Evolutionary conservation across 2,113 vertebrate genomes (phyloP), one percentile per base, ranked within the genome.

Genomic region (Neodon shergylaensis): DNA sequence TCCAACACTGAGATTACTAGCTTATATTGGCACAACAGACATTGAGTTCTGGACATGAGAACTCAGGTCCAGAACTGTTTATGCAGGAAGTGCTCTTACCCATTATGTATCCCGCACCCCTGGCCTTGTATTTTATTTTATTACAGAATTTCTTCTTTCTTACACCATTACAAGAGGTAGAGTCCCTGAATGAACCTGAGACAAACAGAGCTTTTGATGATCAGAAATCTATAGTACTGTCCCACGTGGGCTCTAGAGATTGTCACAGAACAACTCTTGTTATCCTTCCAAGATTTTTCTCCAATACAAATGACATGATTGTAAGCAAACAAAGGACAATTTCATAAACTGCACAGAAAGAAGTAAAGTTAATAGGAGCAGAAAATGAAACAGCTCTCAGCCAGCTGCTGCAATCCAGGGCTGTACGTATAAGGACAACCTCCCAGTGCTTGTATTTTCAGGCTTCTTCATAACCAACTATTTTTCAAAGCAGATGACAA

Each of bases 291-390:
- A 87, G 73, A 66, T 92, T 88, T 66, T 72, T 90, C 52, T 86
- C 21, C 49, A 14, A 70, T 89, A 65, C 33, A 89, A 89, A 85
- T 79, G 74, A 91, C 72, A 54, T 63, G 47, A 74, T 78, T 91
- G 90, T 65, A 85, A 74, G 58, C 52, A 91, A 94, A 84, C 54
- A 70, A 86, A 31, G 49, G 73, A 66, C 58, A 83, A 68, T 86
- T 92, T 89, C 49, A 31, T 70, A 95, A 97, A 36, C n/a, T 44
- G 54, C 63, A 39, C 61, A 86, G 85, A 94, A 87, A 92, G 94
- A 94, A 87, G 76, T 52, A 28, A 91, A 96, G 76, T 81, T 76
- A 39, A 47, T 39, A 52, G 84, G 66, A 94, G 39, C n/a, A 66
- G 54, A 93, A 92, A 87, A 96, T 19, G 79, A 95, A 81, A 21